Percentiles rank a stretch among this genome's conserved stretches.
Evolutionary conservation across 2,888 invertebrate genomes (phyloP).

Genomic region (Morpho deidamia): DNA sequence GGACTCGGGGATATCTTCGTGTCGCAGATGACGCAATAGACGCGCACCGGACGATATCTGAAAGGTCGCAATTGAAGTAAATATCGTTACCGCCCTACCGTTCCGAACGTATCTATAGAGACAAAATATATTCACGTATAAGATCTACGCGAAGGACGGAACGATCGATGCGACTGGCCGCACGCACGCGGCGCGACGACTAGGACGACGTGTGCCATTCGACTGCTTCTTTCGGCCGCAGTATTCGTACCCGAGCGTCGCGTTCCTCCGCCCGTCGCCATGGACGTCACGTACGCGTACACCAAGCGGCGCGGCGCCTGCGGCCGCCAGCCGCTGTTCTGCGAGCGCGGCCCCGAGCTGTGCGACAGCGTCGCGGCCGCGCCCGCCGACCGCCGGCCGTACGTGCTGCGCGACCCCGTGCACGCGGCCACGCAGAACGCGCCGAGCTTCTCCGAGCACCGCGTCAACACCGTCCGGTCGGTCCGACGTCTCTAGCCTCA

Average conservation of each 20-base stretch:
- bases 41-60: too few relatives aligned
- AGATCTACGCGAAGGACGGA: background rate
- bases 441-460: conserved; percentile 51
- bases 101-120: background rate
- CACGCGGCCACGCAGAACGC: conserved; percentile 66
- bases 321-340: conserved; percentile 71
- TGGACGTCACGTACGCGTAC: conserved; percentile 57
- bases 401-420: conserved; percentile 74
- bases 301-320: conserved; percentile 60
- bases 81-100: background rate
- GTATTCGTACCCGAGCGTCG: background rate
- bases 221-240: too few relatives aligned
- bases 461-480: conserved; percentile 78
- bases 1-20: too few relatives aligned
- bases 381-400: conserved; percentile 50
- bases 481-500: too few relatives aligned
- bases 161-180: background rate
- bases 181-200: background rate
- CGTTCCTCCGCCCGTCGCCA: conserved; percentile 23
- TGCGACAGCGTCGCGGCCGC: conserved; percentile 50
- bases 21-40: too few relatives aligned
- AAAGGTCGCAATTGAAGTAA: too few relatives aligned
- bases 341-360: conserved; percentile 59
- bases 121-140: too few relatives aligned
- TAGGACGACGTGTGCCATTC: too few relatives aligned